A percentile compares a stretch with the other conserved stretches of the same genome.
Evolutionary conservation across 2,113 vertebrate species (phyloP).

Genomic region (Pomatostomus ruficeps): DNA sequence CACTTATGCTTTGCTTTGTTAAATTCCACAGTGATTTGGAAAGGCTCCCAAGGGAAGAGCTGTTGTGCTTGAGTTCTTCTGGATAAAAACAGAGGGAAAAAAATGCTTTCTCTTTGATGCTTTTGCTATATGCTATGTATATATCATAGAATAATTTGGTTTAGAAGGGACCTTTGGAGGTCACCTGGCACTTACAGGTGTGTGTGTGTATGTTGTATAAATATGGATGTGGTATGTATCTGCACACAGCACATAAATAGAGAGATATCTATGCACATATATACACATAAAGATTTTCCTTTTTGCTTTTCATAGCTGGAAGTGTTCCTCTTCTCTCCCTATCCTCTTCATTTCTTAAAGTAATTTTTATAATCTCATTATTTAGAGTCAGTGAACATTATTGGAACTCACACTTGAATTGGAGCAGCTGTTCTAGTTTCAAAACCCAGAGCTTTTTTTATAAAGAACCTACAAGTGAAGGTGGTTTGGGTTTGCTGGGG

Average conservation of each 20-base stretch:
- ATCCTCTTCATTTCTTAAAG: background rate
- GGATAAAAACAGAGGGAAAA: background rate
- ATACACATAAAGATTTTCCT: background rate
- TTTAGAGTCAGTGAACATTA: background rate
- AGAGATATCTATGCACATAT: background rate
- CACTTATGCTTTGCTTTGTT: background rate
- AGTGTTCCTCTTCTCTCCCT: background rate
- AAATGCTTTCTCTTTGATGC: background rate
- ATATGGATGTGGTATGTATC: background rate
- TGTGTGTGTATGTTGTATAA: background rate
- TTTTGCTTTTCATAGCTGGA: background rate
- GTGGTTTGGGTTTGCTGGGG: background rate
- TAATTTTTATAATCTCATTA: background rate
- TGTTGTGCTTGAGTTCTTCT: background rate
- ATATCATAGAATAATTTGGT: background rate
- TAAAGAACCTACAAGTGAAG: background rate
- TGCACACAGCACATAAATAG: background rate
- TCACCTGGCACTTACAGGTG: background rate
- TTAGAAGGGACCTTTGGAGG: background rate
- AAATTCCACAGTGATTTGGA: conserved; percentile 8
- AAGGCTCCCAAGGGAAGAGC: background rate
- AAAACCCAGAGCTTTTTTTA: background rate
- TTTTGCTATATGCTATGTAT: background rate
- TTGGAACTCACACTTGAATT: background rate
- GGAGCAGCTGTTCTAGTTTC: background rate